A percentile compares a stretch with the other conserved stretches of the same genome.
phyloP scores from a whole-genome alignment of 1,140 invertebrate genomes.

The Trachymyrmex cornetzi region DNA sequence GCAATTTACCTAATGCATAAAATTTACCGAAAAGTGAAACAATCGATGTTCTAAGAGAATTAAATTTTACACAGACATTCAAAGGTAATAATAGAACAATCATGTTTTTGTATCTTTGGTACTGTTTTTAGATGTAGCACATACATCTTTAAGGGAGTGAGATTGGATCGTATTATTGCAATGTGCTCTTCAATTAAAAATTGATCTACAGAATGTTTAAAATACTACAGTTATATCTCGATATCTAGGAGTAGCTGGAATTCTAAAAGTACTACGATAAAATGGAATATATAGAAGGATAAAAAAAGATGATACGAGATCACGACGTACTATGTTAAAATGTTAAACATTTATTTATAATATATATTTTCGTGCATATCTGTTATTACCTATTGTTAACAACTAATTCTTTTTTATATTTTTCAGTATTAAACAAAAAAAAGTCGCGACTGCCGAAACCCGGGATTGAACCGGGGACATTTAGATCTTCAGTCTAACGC shows the following conservation, averaged over 20 bases:
- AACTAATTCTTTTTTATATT: not conserved
- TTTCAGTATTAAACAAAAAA: slow-evolving; percentile 13
- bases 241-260: not conserved
- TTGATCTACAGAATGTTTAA: not conserved
- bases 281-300: not conserved
- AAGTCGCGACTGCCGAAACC: slow-evolving; percentile 57
- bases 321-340: not conserved
- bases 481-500: slow-evolving; percentile 74
- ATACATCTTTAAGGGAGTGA: not conserved
- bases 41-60: too few species aligned
- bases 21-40: too few species aligned
- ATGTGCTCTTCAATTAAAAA: not conserved
- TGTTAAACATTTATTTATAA: not conserved
- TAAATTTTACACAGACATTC: too few species aligned
- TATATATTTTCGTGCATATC: not conserved
- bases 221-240: not conserved
- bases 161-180: not conserved
- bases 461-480: slow-evolving; percentile 73
- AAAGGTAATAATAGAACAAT: too few species aligned
- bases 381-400: not conserved
- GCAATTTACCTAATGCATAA: too few species aligned
- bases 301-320: not conserved
- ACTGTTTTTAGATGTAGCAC: too few species aligned
- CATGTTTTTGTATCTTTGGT: too few species aligned
- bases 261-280: not conserved